phyloP scores from a whole-genome alignment of 2,888 invertebrate genomes.

The Muschampia plurimacula region DNA sequence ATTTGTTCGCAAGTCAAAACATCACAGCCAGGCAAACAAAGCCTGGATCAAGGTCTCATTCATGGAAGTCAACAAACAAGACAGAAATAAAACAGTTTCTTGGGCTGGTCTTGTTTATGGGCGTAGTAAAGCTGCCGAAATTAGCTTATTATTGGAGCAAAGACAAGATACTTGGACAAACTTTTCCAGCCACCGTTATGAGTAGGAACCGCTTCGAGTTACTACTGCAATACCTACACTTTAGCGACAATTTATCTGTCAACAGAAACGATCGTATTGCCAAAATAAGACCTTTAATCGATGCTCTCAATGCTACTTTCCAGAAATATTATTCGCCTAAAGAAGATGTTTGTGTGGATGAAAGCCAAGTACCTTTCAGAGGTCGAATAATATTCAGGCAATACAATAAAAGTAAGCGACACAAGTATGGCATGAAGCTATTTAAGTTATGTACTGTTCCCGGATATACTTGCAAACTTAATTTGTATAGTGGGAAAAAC shows the following conservation, averaged over 20 bases:
- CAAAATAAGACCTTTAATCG: not conserved
- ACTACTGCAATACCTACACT: constrained; percentile 51
- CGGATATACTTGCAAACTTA: not conserved
- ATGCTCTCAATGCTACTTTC: not conserved
- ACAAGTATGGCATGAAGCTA: constrained; percentile 23
- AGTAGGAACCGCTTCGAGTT: constrained; percentile 52
- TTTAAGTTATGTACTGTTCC: not conserved
- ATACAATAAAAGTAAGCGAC: constrained; percentile 10
- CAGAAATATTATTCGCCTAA: not conserved
- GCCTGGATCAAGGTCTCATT: constrained; percentile 47
- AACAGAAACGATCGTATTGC: not conserved
- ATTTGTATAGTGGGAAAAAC: constrained; percentile 1
- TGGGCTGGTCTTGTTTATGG: constrained; percentile 52
- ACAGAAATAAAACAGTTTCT: constrained; percentile 51
- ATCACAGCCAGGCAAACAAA: constrained; percentile 47
- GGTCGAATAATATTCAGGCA: not conserved
- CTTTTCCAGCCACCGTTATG: constrained; percentile 48
- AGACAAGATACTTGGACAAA: constrained; percentile 51
- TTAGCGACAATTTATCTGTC: constrained; percentile 47
- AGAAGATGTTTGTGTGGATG: not conserved
- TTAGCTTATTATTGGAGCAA: constrained; percentile 51
- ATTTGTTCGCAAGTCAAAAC: constrained; percentile 50
- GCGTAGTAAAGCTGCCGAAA: constrained; percentile 51
- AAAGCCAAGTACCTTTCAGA: not conserved
- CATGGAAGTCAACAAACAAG: constrained; percentile 52